These are phyloP conservation scores for Colostygia pectinataria DNA, from an alignment of 2,888 invertebrate species.

Conservation along the genomic window DNA sequence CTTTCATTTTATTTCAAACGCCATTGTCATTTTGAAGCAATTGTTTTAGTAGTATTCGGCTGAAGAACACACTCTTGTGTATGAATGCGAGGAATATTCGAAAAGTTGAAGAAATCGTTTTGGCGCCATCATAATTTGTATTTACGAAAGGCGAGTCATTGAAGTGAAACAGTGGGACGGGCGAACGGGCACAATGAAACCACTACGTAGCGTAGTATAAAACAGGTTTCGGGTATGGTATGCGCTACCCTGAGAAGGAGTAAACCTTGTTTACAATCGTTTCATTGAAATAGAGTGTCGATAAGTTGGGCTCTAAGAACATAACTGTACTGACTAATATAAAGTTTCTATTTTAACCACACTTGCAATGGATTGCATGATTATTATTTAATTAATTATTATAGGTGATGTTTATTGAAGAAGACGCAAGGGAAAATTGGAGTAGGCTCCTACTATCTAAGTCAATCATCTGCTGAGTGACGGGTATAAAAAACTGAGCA, in stretches of 20 bases:
- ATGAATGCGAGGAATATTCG: not conserved
- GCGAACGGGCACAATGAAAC: conserved; percentile 64
- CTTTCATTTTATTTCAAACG: too few relatives aligned
- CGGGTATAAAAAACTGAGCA: conserved; percentile 54
- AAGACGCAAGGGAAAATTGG: too few relatives aligned
- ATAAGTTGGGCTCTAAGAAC: conserved; percentile 2
- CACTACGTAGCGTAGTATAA: conserved; percentile 73
- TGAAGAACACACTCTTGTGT: too few relatives aligned
- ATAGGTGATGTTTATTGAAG: too few relatives aligned
- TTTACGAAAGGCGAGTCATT: conserved; percentile 33
- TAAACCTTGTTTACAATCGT: conserved; percentile 38
- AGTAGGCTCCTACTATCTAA: too few relatives aligned
- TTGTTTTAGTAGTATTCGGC: too few relatives aligned
- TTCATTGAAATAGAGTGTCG: conserved; percentile 26
- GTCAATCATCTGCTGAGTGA: conserved; percentile 42
- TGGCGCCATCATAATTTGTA: conserved; percentile 53
- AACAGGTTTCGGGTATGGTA: conserved; percentile 77
- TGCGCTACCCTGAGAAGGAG: conserved; percentile 58
- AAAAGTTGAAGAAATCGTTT: conserved; percentile 32
- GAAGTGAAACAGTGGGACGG: conserved; percentile 49
- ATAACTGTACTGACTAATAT: not conserved
- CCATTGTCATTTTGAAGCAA: too few relatives aligned
- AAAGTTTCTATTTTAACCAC: too few relatives aligned
- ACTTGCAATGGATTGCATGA: too few relatives aligned
- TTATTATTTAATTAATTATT: not conserved